phyloP scores from a whole-genome alignment of 2,888 invertebrate species.

The Isoperla grammatica region DNA sequence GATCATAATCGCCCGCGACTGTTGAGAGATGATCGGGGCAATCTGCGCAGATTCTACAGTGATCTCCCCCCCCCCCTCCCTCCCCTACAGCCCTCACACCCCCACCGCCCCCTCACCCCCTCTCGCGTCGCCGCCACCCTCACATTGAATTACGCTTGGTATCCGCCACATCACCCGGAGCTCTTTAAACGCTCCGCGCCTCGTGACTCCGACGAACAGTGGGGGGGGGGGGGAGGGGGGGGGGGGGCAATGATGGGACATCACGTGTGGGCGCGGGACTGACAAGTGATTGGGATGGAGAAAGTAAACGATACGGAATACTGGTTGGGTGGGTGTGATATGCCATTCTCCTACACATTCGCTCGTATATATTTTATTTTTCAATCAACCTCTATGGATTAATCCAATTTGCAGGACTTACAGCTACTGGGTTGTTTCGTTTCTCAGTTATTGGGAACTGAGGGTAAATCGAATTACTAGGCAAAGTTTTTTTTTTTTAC shows the following conservation, averaged over 20 bases:
- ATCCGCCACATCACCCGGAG: constrained; percentile 23
- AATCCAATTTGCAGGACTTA: too few species aligned
- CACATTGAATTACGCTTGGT: constrained; percentile 23
- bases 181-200: constrained; percentile 22
- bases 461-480: too few species aligned
- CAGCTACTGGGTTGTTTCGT: too few species aligned
- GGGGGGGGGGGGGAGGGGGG: neutral
- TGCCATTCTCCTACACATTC: too few species aligned
- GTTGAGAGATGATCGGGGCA: constrained; percentile 47
- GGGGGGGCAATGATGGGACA: neutral
- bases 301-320: too few species aligned
- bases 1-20: constrained; percentile 38
- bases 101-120: constrained; percentile 6
- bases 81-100: constrained; percentile 29
- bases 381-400: too few species aligned
- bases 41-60: constrained; percentile 47
- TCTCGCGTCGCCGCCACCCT: neutral
- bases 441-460: too few species aligned
- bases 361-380: too few species aligned
- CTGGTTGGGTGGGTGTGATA: too few species aligned
- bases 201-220: neutral
- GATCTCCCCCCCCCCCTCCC: constrained; percentile 32
- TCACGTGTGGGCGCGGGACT: neutral
- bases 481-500: too few species aligned
- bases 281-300: neutral